Base-by-base conservation (phyloP, 1,140 invertebrate species). In the Conopomorpha cramerella region DNA sequence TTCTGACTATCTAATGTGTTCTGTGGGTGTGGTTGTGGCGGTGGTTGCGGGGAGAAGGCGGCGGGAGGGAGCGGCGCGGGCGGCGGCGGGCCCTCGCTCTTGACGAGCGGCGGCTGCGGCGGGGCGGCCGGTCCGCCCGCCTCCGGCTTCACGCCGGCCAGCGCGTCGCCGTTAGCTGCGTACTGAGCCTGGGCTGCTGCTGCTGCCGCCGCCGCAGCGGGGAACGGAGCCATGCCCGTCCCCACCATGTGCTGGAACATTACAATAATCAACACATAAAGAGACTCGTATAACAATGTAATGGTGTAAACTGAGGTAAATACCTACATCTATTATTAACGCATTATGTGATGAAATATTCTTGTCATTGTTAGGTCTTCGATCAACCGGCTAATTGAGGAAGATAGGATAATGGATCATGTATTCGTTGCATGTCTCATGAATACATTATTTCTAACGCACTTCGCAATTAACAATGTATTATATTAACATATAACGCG, bases 191-290 rank as follows among this genome's bases (percentile, higher is more conserved):
- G 78, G 31, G 79, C 85, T 73, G 84, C 90, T 83, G 81, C 89
- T 73, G 83, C 82, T 80, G 85, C 83, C 77, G 88, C 89, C 81
- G 86, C 89, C 63, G 84, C 82, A 49, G 84, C 81, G 79, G 87
- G 92, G 64, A 90, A 89, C 77, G 83, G 82, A 72, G 87, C 85
- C 86, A 94, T 92, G 56, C 91, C 91, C 81, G 92, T 90, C 82
- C 93, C 91, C 81, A 95, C 92, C 89, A 95, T 93, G 84, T 95
- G 92, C 92, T 95, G 85, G 12, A 90, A 89, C 44, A 73, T 60
- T 73, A 78, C 58, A 56, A 57, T 43, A 45, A 49, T 48, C 39
- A 16, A 39, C 29, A 40, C 31, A 26, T 25, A 16, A 16, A 32
- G 15, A 18, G 16, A 3, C 13, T 23, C 13, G 11, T 34, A 42